phyloP scores from a whole-genome alignment of 2,113 vertebrate genomes.

The Buteo buteo region DNA sequence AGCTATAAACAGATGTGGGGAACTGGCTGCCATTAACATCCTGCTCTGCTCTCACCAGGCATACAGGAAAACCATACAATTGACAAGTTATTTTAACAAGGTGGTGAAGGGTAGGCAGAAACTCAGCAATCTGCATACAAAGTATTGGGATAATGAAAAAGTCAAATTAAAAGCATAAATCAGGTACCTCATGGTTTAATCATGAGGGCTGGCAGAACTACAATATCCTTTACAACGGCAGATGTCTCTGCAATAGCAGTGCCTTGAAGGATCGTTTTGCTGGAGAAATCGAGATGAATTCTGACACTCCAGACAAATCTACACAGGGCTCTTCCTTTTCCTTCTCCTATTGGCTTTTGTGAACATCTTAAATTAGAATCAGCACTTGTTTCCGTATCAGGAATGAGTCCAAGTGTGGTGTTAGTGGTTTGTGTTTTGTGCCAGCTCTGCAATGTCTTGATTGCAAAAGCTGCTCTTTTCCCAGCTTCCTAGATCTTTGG shows the following conservation, averaged over 20 bases:
- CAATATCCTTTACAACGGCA: background rate
- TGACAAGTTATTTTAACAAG: background rate
- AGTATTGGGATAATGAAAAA: background rate
- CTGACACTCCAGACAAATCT: background rate
- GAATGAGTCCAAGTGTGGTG: background rate
- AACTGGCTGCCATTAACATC: background rate
- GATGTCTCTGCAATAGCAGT: background rate
- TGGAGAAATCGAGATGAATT: background rate
- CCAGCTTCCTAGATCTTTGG: background rate
- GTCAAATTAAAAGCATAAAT: conserved; percentile 9
- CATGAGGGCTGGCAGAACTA: background rate
- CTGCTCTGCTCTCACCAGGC: background rate
- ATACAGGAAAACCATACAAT: background rate
- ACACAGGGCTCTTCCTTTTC: background rate
- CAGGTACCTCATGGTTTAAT: background rate
- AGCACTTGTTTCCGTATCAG: background rate
- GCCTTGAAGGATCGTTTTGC: background rate
- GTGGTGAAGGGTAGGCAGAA: background rate
- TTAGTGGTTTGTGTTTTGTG: background rate
- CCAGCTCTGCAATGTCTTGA: background rate
- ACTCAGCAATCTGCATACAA: background rate
- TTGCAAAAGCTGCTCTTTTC: background rate
- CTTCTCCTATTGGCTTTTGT: background rate
- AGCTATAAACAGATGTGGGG: background rate
- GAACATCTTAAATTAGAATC: background rate